Base-by-base conservation (phyloP, 2,113 vertebrate genomes). In the Zingel zingel region DNA sequence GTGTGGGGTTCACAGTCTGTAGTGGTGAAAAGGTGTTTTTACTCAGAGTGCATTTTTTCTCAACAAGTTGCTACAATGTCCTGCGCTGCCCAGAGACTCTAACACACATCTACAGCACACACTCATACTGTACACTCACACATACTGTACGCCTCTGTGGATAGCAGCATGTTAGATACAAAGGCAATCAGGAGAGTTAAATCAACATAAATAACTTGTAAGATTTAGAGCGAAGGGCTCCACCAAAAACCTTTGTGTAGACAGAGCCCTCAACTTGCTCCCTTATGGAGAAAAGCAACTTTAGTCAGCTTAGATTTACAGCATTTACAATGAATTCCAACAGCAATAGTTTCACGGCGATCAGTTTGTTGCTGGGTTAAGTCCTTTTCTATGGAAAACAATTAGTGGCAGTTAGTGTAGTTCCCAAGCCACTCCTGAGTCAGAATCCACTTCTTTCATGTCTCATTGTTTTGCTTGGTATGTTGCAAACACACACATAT, bases 41-140 rank as follows among this genome's bases (percentile, higher is more conserved):
- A 90, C 74, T 85, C 79, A 69, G n/a, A 47, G 75, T 78, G 72
- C 91, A 94, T 93, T 90, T 86, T 94, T 93, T 85, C 90, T 80
- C 81, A 89, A 92, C 94, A 92, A 87, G 93, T 93, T 83, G 85
- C 84, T 94, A 89, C 93, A 93, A 62, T 50, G 82, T 78, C 68
- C 90, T 74, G 67, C 48, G 3, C 65, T 77, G 83, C 90, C 89
- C 67, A 59, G 19, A 87, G 92, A 89, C 87, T 64, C 79, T 27
- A 1, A 63, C 54, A 67, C 69, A 75, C 66, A 77, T 70, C 57
- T n/a, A 51, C 33, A 51, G 30, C 43, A 87, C 51, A 57, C 53
- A 33, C 33, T 6, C 33, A 57, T 16, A 39, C 58, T 27, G 21
- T n/a, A 79, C 75, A 57, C 58, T 14, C 70, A 68, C 77, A 71